These are phyloP conservation scores for Dryocosmus kuriphilus DNA, from an alignment of 2,888 invertebrate species.

Conservation along the genomic window DNA sequence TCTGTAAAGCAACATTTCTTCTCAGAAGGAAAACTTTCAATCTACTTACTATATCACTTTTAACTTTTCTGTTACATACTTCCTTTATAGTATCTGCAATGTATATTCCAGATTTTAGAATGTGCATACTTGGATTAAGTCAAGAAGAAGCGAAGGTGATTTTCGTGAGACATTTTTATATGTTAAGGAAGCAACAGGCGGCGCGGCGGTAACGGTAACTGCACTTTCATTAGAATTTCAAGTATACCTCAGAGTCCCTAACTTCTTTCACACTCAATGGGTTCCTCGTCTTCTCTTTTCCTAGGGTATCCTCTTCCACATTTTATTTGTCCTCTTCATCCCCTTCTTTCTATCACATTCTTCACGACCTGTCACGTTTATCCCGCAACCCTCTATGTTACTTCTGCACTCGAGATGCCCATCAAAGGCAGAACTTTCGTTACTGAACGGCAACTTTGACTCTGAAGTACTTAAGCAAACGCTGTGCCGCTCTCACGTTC, in stretches of 20 bases:
- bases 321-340: constrained; percentile 39
- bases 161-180: constrained; percentile 48
- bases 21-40: no score
- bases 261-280: constrained; percentile 47
- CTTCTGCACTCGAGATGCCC: constrained; percentile 12
- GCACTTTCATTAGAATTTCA: constrained; percentile 69
- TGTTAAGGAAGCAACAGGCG: constrained; percentile 67
- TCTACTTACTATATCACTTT: no score
- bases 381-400: constrained; percentile 43
- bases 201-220: no score
- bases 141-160: constrained; percentile 46
- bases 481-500: constrained; percentile 8
- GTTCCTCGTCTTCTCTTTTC: constrained; percentile 40
- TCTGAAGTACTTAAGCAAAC: constrained; percentile 36
- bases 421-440: constrained; percentile 38
- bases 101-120: background rate
- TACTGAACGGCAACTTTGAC: constrained; percentile 18
- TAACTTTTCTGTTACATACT: no score
- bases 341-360: constrained; percentile 39
- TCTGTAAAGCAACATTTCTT: no score
- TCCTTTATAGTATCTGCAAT: no score
- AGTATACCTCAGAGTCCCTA: constrained; percentile 53
- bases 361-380: constrained; percentile 47
- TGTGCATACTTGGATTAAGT: constrained; percentile 5
- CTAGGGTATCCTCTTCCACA: constrained; percentile 26